Conservation (phyloP, 2,888 invertebrate genomes). For the Acanthosoma haemorrhoidale region DNA sequence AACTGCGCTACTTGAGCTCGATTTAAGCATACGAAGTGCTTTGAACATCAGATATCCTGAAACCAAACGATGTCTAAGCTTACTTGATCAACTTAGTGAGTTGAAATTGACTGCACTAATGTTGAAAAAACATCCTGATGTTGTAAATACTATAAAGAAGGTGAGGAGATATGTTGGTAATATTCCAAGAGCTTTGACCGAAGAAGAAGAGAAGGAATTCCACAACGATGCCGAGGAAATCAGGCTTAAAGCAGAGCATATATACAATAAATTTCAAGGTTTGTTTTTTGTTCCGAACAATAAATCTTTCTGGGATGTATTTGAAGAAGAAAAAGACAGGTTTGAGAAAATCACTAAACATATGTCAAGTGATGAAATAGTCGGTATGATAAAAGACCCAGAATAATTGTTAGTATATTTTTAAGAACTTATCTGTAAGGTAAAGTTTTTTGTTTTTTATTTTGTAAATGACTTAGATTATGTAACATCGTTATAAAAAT, state of each 20-base stretch:
- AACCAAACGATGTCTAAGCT: conserved; percentile 63
- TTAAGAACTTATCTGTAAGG: background rate
- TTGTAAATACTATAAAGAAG: conserved; percentile 70
- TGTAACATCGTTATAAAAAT: too few relatives aligned
- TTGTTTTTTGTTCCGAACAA: conserved; percentile 59
- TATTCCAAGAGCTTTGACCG: conserved; percentile 45
- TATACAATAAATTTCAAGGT: conserved; percentile 54
- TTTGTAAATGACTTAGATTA: too few relatives aligned
- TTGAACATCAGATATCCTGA: conserved; percentile 64
- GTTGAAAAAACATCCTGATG: conserved; percentile 73
- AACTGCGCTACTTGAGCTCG: conserved; percentile 58
- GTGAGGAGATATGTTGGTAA: conserved; percentile 66
- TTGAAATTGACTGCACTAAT: conserved; percentile 64
- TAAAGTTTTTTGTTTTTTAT: too few relatives aligned
- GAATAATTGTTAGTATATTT: conserved; percentile 18
- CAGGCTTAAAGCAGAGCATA: conserved; percentile 60
- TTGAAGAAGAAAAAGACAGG: conserved; percentile 59
- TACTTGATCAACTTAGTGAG: conserved; percentile 58
- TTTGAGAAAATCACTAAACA: conserved; percentile 63
- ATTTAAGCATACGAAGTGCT: conserved; percentile 61
- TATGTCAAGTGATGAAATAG: conserved; percentile 33
- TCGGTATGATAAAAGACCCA: conserved; percentile 31
- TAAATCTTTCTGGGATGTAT: conserved; percentile 65
- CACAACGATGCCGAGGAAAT: conserved; percentile 59
- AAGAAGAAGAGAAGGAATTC: conserved; percentile 52